Conservation (phyloP, 1,140 invertebrate genomes). For the Coenobita brevimanus region DNA sequence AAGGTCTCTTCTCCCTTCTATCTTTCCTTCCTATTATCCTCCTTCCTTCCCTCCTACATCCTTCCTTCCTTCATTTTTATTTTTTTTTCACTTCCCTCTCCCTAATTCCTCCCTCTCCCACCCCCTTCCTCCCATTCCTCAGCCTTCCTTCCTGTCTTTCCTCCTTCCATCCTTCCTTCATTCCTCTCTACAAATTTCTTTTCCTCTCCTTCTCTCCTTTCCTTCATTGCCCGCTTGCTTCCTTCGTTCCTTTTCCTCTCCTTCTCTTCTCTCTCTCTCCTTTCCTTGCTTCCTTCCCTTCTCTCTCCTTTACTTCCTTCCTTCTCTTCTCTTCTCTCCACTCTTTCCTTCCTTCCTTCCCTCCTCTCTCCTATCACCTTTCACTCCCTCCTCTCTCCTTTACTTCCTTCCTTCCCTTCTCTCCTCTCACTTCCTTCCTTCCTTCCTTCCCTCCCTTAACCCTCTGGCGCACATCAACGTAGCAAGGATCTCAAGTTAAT, state of each 20-base stretch:
- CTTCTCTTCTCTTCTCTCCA: background rate
- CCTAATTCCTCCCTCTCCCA: too few species aligned
- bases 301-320: background rate
- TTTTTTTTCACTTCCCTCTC: too few species aligned
- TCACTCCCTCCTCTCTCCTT: background rate
- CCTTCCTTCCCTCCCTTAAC: background rate
- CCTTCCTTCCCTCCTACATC: background rate
- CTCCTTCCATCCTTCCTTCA: background rate
- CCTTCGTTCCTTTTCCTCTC: slow-evolving; percentile 1
- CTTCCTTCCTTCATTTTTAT: background rate
- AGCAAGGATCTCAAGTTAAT: too few species aligned
- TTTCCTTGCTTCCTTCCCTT: background rate
- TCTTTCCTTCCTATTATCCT: background rate
- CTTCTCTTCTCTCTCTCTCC: background rate
- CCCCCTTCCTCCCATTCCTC: background rate
- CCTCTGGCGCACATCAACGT: too few species aligned
- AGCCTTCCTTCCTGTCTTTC: background rate
- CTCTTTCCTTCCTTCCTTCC: background rate
- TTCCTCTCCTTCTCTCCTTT: background rate
- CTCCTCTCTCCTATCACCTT: background rate
- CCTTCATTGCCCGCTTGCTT: background rate
- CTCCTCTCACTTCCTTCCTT: background rate
- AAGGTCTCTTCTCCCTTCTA: background rate
- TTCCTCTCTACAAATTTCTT: background rate
- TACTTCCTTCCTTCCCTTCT: background rate